These are phyloP conservation scores for Colinus virginianus DNA, from an alignment of 2,113 vertebrate species.

Conservation along the genomic window DNA sequence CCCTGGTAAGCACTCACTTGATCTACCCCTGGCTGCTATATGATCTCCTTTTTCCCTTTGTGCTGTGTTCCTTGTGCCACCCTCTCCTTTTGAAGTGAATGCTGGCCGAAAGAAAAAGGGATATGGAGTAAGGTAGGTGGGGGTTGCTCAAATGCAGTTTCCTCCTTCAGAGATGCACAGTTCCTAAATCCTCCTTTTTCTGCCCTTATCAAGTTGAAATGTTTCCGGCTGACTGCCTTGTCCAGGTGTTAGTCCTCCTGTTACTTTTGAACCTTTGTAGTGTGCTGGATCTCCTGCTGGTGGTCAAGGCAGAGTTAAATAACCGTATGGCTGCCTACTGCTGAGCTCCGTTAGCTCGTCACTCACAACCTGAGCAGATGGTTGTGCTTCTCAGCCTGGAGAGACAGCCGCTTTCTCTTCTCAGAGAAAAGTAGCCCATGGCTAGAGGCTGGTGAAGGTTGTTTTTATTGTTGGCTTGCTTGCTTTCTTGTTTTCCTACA, in stretches of 20 bases:
- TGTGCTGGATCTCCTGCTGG: not conserved
- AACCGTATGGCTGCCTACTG: not conserved
- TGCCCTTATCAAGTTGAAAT: not conserved
- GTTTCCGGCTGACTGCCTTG: conserved; percentile 20
- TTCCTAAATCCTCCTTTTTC: not conserved
- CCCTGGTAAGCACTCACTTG: not conserved
- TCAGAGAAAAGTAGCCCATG: conserved; percentile 20
- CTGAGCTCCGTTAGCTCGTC: conserved; percentile 9
- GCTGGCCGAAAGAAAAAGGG: not conserved
- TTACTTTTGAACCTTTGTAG: conserved; percentile 1
- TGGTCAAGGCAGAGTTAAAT: conserved; percentile 23
- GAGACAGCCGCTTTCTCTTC: not conserved
- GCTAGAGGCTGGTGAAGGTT: not conserved
- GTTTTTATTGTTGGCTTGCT: not conserved
- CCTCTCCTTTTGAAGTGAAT: rapidly evolving
- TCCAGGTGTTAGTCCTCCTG: conserved; percentile 27
- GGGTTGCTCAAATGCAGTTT: not conserved
- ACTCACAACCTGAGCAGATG: conserved; percentile 51
- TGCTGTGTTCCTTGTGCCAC: not conserved
- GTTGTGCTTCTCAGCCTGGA: conserved; percentile 42
- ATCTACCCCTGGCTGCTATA: not conserved
- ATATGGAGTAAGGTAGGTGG: not conserved
- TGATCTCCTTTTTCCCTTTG: not conserved
- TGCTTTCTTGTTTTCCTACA: not conserved
- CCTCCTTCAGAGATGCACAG: not conserved